phyloP scores from a whole-genome alignment of 2,797 vertebrate genomes.

The Odontamblyopus rebecca region DNA sequence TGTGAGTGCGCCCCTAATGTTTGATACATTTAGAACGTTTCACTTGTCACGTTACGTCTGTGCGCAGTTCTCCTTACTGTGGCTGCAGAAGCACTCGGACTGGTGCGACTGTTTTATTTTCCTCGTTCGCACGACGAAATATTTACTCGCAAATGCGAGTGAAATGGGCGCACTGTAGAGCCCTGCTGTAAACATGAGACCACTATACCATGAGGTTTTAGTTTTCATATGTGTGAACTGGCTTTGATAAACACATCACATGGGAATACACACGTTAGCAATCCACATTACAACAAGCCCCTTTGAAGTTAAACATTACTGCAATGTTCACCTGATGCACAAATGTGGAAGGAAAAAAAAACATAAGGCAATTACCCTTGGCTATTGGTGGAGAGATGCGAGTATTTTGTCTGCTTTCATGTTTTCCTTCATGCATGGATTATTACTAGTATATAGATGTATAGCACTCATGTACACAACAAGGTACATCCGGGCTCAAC shows the following conservation, averaged over 20 bases:
- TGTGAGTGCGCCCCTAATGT: too few relatives aligned
- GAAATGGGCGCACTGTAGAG: too few relatives aligned
- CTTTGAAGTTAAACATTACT: constrained; percentile 43
- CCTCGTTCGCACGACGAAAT: too few relatives aligned
- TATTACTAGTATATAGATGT: constrained; percentile 15
- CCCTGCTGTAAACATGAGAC: constrained; percentile 50
- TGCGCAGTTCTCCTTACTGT: too few relatives aligned
- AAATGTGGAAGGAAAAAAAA: constrained; percentile 1
- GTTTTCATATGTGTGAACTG: constrained; percentile 36
- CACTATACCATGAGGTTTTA: constrained; percentile 36
- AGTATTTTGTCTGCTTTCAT: background rate
- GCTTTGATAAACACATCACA: constrained; percentile 42
- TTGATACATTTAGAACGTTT: too few relatives aligned
- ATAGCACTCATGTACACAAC: constrained; percentile 33
- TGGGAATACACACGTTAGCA: constrained; percentile 34
- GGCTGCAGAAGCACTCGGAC: too few relatives aligned
- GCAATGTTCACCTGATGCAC: constrained; percentile 1
- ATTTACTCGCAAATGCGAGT: too few relatives aligned
- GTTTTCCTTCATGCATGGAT: constrained; percentile 17
- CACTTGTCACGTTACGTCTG: too few relatives aligned
- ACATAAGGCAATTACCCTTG: background rate
- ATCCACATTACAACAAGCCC: constrained; percentile 36
- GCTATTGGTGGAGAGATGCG: background rate
- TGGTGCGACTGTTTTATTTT: too few relatives aligned
- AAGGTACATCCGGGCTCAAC: constrained; percentile 16